phyloP scores from a whole-genome alignment of 2,797 vertebrate genomes.

The Novumbra hubbsi region DNA sequence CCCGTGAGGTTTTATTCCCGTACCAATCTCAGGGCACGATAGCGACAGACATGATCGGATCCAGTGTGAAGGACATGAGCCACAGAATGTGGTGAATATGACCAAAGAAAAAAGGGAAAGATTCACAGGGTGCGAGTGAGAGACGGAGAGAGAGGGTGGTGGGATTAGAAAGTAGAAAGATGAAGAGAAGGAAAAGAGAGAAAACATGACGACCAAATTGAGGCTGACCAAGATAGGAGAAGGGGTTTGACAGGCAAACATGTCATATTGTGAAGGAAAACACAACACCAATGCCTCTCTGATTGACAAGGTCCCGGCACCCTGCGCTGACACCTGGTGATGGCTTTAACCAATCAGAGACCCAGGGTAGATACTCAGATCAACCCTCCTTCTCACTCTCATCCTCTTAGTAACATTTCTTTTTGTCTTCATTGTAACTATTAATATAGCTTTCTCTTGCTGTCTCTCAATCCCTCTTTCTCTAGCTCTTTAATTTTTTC shows the following conservation, averaged over 20 bases:
- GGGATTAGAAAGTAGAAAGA: neutral
- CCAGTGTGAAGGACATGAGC: neutral
- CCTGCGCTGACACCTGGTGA: conserved; percentile 40
- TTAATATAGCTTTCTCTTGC: too few species aligned
- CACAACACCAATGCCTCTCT: neutral
- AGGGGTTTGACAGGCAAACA: conserved; percentile 2
- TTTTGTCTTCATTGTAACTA: conserved; percentile 4
- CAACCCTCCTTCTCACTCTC: neutral
- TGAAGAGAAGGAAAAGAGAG: neutral
- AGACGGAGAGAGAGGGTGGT: neutral
- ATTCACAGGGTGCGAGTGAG: neutral
- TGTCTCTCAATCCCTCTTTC: too few species aligned
- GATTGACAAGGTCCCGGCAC: conserved; percentile 21
- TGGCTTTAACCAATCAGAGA: conserved; percentile 30
- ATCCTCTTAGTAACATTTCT: too few species aligned
- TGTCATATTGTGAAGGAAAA: neutral
- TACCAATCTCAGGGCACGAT: neutral
- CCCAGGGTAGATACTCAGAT: conserved; percentile 16
- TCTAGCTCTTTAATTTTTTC: too few species aligned
- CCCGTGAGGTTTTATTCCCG: too few species aligned
- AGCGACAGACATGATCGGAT: neutral
- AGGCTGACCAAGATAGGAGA: conserved; percentile 4
- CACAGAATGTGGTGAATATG: neutral
- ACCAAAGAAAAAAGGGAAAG: neutral
- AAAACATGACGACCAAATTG: neutral